A percentile compares a stretch with the other conserved stretches of the same genome.
phyloP scores from a whole-genome alignment of 30 jellyfish, hydroid and myxozoan genomes.

The Mastigias papua region DNA sequence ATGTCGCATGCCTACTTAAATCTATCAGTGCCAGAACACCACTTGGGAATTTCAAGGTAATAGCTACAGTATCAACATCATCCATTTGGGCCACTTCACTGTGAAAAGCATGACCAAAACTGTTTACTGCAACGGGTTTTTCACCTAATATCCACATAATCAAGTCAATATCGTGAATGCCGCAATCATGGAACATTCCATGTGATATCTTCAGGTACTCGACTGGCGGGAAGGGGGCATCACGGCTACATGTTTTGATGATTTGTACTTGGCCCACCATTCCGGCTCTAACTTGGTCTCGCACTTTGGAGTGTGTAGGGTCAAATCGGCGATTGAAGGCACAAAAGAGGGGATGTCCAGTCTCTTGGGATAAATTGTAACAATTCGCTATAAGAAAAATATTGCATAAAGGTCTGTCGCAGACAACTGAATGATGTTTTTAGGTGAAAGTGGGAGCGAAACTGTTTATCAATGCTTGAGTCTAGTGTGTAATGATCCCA shows the following conservation, averaged over 20 bases:
- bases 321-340: conserved; percentile 99
- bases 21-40: conserved; percentile 89
- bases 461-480: too few species aligned
- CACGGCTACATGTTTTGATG: conserved; percentile 93
- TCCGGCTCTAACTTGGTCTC: conserved; percentile 85
- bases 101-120: conserved; percentile 90
- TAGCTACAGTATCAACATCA: conserved; percentile 94
- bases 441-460: neutral
- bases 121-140: conserved; percentile 73
- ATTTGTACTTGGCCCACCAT: conserved; percentile 87
- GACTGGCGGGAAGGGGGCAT: conserved; percentile 93
- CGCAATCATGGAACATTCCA: conserved; percentile 98
- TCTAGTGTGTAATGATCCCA: too few species aligned
- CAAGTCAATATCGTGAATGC: conserved; percentile 94
- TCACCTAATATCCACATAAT: conserved; percentile 89
- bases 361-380: conserved; percentile 82
- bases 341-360: conserved; percentile 82
- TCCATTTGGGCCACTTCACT: conserved; percentile 66
- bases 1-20: conserved; percentile 88
- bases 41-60: conserved; percentile 89
- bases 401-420: too few species aligned
- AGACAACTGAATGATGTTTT: too few species aligned
- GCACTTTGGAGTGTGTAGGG: conserved; percentile 80
- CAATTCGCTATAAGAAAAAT: conserved; percentile 59
- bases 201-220: conserved; percentile 87